Conservation (phyloP, 2,797 vertebrate species). For the Thalassophryne amazonica region DNA sequence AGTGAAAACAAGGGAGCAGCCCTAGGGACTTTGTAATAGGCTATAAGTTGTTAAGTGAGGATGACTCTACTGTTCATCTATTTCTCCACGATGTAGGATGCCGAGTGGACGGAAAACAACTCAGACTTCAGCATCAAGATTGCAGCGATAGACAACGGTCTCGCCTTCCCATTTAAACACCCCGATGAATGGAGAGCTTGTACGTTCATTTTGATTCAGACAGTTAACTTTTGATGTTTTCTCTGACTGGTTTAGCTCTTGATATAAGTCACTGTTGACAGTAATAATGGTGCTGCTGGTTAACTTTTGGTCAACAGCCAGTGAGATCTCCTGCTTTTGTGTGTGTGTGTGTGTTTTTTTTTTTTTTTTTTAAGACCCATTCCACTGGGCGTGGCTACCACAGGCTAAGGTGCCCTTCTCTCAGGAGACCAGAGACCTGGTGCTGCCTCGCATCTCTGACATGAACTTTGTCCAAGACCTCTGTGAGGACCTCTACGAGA, state of each 20-base stretch:
- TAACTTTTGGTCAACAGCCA: no score
- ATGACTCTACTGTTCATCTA: neutral
- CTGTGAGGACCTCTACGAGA: conserved; percentile 95
- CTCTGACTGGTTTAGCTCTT: neutral
- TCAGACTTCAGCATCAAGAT: conserved; percentile 87
- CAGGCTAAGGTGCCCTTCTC: conserved; percentile 96
- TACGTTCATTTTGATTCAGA: conserved; percentile 64
- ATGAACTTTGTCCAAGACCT: conserved; percentile 99
- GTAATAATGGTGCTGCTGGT: neutral
- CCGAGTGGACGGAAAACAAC: conserved; percentile 76
- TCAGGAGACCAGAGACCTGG: conserved; percentile 90
- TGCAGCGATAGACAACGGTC: conserved; percentile 96
- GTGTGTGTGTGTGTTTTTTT: no score
- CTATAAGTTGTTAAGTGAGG: conserved; percentile 6
- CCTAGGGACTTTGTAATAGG: neutral
- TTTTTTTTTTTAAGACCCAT: conserved; percentile 83
- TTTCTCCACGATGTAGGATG: conserved; percentile 60
- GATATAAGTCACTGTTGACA: no score
- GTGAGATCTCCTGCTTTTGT: no score
- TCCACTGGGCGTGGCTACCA: conserved; percentile 97
- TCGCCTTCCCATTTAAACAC: conserved; percentile 98
- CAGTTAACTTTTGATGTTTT: neutral
- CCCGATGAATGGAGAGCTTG: conserved; percentile 98
- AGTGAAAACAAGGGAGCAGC: no score
- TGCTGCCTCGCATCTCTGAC: conserved; percentile 91